phyloP scores from a whole-genome alignment of 2,888 invertebrate genomes.

The Dioctria linearis region DNA sequence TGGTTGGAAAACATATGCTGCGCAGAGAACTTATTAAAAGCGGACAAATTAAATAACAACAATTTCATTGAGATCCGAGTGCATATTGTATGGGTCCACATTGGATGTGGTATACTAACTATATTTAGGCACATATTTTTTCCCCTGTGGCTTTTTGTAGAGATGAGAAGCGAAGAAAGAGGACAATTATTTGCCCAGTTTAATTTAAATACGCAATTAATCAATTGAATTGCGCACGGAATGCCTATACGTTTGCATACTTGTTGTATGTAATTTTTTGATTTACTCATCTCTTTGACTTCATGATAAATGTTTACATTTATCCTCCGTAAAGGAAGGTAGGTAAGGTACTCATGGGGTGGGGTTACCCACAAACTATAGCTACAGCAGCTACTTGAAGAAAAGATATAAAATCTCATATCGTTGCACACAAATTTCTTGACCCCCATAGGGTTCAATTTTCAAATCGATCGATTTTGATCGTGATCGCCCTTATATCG shows the following conservation, averaged over 20 bases:
- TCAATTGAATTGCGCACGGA: constrained; percentile 39
- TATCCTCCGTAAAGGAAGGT: constrained; percentile 8
- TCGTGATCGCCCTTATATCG: constrained; percentile 54
- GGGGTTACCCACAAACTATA: too few species aligned
- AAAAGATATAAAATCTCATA: not conserved
- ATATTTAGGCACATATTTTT: not conserved
- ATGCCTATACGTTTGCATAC: constrained; percentile 32
- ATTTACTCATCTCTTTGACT: constrained; percentile 47
- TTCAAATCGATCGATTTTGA: constrained; percentile 56
- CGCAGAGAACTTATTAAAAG: constrained; percentile 32
- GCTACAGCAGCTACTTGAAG: constrained; percentile 24
- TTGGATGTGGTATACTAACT: too few species aligned
- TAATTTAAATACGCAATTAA: constrained; percentile 49
- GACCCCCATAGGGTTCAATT: constrained; percentile 59
- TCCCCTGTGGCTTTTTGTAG: not conserved
- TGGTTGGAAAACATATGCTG: constrained; percentile 11
- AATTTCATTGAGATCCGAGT: constrained; percentile 1
- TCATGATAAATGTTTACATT: constrained; percentile 52
- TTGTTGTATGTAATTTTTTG: constrained; percentile 42
- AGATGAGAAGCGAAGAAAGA: not conserved
- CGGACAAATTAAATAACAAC: constrained; percentile 19
- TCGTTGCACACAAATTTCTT: constrained; percentile 50
- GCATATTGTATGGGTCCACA: not conserved
- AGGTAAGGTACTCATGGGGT: not conserved
- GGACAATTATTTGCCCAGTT: constrained; percentile 49